These are phyloP conservation scores for Drosophila ficusphila DNA, from an alignment of 1,140 invertebrate genomes.

Conservation along the genomic window DNA sequence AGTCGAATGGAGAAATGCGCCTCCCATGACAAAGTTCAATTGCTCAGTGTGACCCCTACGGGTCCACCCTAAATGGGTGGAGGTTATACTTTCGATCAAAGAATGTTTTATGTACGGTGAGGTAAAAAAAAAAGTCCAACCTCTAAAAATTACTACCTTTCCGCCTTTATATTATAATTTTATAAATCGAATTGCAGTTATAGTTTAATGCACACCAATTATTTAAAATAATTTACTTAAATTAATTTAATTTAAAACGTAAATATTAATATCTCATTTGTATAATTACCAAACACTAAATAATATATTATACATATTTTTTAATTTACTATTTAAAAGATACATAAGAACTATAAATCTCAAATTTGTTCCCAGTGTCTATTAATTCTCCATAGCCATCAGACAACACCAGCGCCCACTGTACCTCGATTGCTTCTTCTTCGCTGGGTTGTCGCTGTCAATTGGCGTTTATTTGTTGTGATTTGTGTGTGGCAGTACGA, in stretches of 20 bases:
- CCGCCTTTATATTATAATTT: no score
- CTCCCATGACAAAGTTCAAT: conserved; percentile 61
- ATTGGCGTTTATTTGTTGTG: conserved; percentile 78
- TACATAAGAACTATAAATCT: no score
- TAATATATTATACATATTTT: no score
- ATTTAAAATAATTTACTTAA: no score
- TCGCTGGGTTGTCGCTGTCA: conserved; percentile 71
- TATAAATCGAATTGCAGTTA: no score
- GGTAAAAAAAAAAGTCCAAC: neutral
- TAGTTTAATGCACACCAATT: no score
- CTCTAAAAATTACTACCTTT: neutral
- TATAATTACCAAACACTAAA: no score
- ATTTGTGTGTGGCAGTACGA: conserved; percentile 57
- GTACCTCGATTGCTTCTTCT: conserved; percentile 4
- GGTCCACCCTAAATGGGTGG: neutral
- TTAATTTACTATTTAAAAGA: no score
- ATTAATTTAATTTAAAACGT: no score
- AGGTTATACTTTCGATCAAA: neutral
- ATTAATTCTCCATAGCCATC: no score
- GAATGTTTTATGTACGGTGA: neutral
- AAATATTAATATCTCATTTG: no score
- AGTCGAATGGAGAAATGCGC: conserved; percentile 34
- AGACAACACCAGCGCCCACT: neutral
- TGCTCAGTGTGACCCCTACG: conserved; percentile 38
- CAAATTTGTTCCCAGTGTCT: no score